These are phyloP conservation scores for Triplophysa dalaica DNA, from an alignment of 2,113 vertebrate genomes.

Conservation along the genomic window DNA sequence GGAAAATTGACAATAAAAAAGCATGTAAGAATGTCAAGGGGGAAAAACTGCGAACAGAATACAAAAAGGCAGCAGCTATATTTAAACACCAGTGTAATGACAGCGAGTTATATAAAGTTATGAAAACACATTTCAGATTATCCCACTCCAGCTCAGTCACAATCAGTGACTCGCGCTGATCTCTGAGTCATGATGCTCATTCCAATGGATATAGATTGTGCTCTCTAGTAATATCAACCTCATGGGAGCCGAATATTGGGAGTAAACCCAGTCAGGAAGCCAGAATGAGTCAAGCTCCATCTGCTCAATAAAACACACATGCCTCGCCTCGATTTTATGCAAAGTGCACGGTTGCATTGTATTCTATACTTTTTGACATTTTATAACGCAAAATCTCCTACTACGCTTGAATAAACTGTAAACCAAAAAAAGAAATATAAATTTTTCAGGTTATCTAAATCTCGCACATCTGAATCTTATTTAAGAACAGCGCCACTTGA, in stretches of 20 bases:
- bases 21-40: slow-evolving; percentile 12
- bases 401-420: not conserved
- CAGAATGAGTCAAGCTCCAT: slow-evolving; percentile 41
- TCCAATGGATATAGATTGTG: slow-evolving; percentile 37
- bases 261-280: slow-evolving; percentile 40
- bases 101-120: slow-evolving; percentile 19
- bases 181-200: slow-evolving; percentile 36
- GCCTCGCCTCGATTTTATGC: slow-evolving; percentile 1
- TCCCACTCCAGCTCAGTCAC: slow-evolving; percentile 26
- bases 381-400: not conserved
- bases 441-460: slow-evolving; percentile 3
- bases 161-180: slow-evolving; percentile 6
- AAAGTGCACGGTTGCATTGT: not conserved
- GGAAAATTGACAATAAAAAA: slow-evolving; percentile 26
- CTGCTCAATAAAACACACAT: slow-evolving; percentile 34
- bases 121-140: slow-evolving; percentile 31
- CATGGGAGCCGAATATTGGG: slow-evolving; percentile 29
- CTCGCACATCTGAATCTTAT: not conserved
- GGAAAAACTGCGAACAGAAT: slow-evolving; percentile 29
- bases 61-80: slow-evolving; percentile 16
- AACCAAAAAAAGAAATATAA: not conserved
- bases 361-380: not conserved
- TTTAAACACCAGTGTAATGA: slow-evolving; percentile 25
- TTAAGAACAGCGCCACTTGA: slow-evolving; percentile 7
- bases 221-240: slow-evolving; percentile 37